Evolutionary conservation across 2,113 vertebrate genomes (phyloP), one percentile per base, ranked within the genome.

Genomic region (Podiceps cristatus): DNA sequence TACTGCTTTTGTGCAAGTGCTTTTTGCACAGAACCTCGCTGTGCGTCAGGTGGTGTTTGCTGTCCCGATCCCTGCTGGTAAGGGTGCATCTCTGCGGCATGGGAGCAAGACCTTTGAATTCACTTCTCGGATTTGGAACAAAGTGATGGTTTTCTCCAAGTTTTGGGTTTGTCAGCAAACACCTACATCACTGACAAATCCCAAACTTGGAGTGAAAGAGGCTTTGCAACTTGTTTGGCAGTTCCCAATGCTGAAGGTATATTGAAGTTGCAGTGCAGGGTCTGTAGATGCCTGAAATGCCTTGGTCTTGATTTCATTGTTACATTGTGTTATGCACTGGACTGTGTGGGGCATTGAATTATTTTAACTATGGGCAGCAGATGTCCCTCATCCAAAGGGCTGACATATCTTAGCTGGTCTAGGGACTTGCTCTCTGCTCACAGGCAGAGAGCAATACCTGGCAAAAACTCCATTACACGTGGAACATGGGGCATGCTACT

Each of bases 391-490:
- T 35, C 49, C n/a, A 24, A 19, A 77, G 69, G 53, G 8, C 55
- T 58, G 56, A 24, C 20, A 6, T 42, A 3, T 35, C 82, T 80
- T 28, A 63, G 69, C 69, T 72, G n/a, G 2, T 31, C 52, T 68
- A 1, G 52, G 59, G 40, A 22, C 11, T 42, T 55, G 24, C 28
- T 71, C 18, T 80, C 16, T 13, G 2, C 18, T 85, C 13, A 2
- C 11, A n/a, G 53, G 9, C 62, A 42, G 58, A 53, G 29, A 20
- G 27, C 10, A 49, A 12, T 20, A 29, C 29, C 28, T 55, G n/a
- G 40, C 31, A 77, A 11, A 56, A 67, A 50, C 44, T 47, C 11
- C 11, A 0, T 33, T 58, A 11, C 35, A 2, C 0, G 0, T 29
- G 40, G 52, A 29, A 28, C 5, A 0, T 3, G 3, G 45, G 60